Evolutionary conservation across 2,113 vertebrate species (phyloP), one percentile per base, ranked within the genome.

Genomic region (Colaptes auratus): DNA sequence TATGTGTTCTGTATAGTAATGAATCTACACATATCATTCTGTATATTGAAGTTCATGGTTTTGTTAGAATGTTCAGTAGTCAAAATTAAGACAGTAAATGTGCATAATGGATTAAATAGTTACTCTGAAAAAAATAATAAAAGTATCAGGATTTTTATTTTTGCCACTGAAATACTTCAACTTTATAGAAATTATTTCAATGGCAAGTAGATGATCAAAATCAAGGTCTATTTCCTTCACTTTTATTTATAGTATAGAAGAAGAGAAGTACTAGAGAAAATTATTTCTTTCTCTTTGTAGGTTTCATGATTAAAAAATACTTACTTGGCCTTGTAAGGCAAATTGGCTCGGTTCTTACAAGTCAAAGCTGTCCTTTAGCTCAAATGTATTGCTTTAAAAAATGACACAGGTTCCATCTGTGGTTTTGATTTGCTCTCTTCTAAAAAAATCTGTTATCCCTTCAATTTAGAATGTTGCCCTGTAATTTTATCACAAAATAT

Each of bases 261-360:
- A 10, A 86, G 18, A 81, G 42, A 73, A 66, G 65, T 84, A 53
- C 7, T 27, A 72, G 66, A 71, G 16, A 36, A 82, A 89, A 76
- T 7, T 61, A 50, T 85, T 89, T 85, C 46, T 61, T 93, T 52
- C n/a, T 50, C 7, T 63, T 78, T 74, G 42, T 63, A 95, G 59
- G 81, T 90, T 86, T 76, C 31, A 67, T 60, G 28, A 89, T 94
- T 95, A 92, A 94, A 15, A 96, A 95, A 95, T 93, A 88, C 55
- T 65, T 48, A 72, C n/a, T 76, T 91, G 82, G 50, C 72, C 92
- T 95, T 90, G 59, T 18, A 94, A 91, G 39, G 76, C 35, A 92
- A 92, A 93, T 61, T 82, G 63, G 35, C 46, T 80, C 89, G 12
- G 58, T 82, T 89, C 77, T 95, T 94, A 46, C 39, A 74, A 90